phyloP scores from a whole-genome alignment of 1,140 invertebrate species.

The Daktulosphaira vitifoliae region DNA sequence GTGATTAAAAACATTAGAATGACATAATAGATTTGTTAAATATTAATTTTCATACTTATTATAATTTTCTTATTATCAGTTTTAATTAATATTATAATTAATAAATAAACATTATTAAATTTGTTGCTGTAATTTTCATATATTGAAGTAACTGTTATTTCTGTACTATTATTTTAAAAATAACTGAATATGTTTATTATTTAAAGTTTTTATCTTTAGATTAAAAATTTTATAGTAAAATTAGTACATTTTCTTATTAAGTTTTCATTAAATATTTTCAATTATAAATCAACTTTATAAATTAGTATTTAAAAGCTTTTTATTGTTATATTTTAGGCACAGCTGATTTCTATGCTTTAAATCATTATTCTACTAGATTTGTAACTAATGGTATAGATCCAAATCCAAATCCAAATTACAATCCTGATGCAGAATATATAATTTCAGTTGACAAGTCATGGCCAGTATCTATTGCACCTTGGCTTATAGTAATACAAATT shows the following conservation, averaged over 20 bases:
- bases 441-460: slow-evolving; percentile 18
- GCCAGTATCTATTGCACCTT: slow-evolving; percentile 7
- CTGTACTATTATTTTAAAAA: too few relatives aligned
- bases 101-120: too few relatives aligned
- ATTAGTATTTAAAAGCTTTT: background rate
- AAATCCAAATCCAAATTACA: background rate
- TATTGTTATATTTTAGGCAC: slow-evolving; percentile 42
- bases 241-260: too few relatives aligned
- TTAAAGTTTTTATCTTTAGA: too few relatives aligned
- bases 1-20: slow-evolving; percentile 40
- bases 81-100: too few relatives aligned
- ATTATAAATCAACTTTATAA: background rate
- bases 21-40: background rate
- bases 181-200: too few relatives aligned
- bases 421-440: slow-evolving; percentile 7
- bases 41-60: background rate
- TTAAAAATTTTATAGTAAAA: too few relatives aligned
- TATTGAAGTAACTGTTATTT: too few relatives aligned
- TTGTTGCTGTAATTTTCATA: too few relatives aligned
- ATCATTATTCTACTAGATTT: slow-evolving; percentile 48
- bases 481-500: slow-evolving; percentile 27
- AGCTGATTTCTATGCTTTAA: slow-evolving; percentile 54
- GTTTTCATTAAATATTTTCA: too few relatives aligned
- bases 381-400: slow-evolving; percentile 9
- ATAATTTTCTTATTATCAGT: background rate